Base-by-base conservation (phyloP, 2,113 vertebrate genomes). In the Perca flavescens region DNA sequence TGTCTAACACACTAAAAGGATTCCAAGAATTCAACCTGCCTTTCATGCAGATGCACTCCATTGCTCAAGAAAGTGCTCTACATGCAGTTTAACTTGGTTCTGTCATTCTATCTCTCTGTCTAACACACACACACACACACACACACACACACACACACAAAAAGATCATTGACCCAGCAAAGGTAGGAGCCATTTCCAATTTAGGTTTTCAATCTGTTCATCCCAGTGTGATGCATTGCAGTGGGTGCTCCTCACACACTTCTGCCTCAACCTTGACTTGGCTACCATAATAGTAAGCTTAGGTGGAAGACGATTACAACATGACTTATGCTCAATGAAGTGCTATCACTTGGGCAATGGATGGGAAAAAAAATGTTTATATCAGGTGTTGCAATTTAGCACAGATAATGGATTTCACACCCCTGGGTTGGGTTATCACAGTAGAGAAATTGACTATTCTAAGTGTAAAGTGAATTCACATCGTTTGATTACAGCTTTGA, bases 1-100 rank as follows among this genome's bases (percentile, higher is more conserved):
- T 71, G 70, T 91, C 84, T 72, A 69, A 85, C 78, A 79, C 65
- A 74, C 69, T 67, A 58, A 86, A 83, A 74, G 67, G 68, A 86
- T 88, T 88, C 82, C 28, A 60, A 76, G 76, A 76, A 91, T 85
- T 82, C 65, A 77, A 89, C 86, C 90, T 86, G 76, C 80, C 87
- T 85, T 73, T 86, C 69, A 92, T 87, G 78, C 84, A 90, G 86
- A 84, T 82, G 60, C 62, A 75, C 76, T 79, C 58, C 64, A 65
- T 74, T 71, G 64, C 84, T 83, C 60, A 62, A 77, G 82, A 90
- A 90, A 86, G 85, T 86, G 85, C 77, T 78, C 76, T 11, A 66
- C 77, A 36, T 84, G 84, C 88, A 85, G 43, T 86, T 89, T 88
- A 53, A 46, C 65, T 61, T 28, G 14, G 3, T 25, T 73, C 64